Evolutionary conservation across 2,888 invertebrate genomes (phyloP), one percentile per base, ranked within the genome.

Genomic region (Trissolcus japonicus): DNA sequence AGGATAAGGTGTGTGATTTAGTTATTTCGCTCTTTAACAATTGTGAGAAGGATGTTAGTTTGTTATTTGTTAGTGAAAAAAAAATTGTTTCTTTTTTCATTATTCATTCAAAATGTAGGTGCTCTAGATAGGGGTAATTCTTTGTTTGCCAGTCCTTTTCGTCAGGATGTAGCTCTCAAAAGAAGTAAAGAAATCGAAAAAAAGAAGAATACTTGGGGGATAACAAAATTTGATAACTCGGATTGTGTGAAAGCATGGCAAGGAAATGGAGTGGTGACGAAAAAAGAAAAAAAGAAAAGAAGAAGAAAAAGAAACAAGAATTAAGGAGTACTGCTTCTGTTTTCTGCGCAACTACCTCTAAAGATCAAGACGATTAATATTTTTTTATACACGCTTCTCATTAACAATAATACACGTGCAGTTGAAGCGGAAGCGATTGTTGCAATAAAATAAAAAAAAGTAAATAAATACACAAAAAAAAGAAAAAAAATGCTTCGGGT

Each of bases 311-410:
- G 60, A 51, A 53, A 46, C 40, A 56, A 61, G 21, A 56, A 53
- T 11, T 46, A 16, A 40, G 78, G 75, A 77, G 78, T 80, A 83
- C 81, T 82, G 84, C 83, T 86, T 85, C 84, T 83, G 84, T 86
- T 86, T 86, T 84, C 86, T 86, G 85, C 84, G 83, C 82, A 86
- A 85, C 86, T 86, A 86, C 86, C 86, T 86, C 86, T 85, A 80
- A 86, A 80, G 80, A 85, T 84, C 83, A 81, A 86, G 83, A 84
- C 84, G 81, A 83, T 83, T 83, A 80, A 86, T 86, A 86, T 83
- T 86, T 86, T 85, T 86, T 86, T 86, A 86, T 82, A 83, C 80
- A 84, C 82, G 80, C 82, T 83, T 83, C 82, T 83, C 82, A 80
- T 82, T 82, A 83, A 83, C 81, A 82, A 83, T 83, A 84, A 81